Percentiles rank a stretch among this genome's conserved stretches.
phyloP scores from a whole-genome alignment of 1,140 invertebrate species.

The Muscidifurax raptorellus region DNA sequence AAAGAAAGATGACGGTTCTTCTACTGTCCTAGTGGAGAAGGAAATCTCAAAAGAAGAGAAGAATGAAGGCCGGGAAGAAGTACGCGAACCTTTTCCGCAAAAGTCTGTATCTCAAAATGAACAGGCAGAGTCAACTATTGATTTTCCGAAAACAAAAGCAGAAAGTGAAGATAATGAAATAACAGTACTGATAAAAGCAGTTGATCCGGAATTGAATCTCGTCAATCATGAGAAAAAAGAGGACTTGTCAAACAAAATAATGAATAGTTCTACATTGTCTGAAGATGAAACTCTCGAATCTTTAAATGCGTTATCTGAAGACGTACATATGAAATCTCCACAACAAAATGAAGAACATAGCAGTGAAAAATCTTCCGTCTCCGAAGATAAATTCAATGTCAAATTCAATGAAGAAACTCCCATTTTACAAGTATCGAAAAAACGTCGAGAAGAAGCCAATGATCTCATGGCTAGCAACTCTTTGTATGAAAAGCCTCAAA shows the following conservation, averaged over 20 bases:
- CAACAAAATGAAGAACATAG: slow-evolving; percentile 1
- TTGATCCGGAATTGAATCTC: neutral
- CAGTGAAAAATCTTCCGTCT: neutral
- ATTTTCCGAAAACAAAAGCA: neutral
- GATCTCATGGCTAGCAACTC: slow-evolving; percentile 19
- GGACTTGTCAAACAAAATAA: neutral
- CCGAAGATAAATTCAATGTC: slow-evolving; percentile 5
- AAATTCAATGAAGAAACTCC: slow-evolving; percentile 11
- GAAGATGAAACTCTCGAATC: neutral
- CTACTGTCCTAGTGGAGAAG: neutral
- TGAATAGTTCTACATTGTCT: neutral
- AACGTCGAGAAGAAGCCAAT: slow-evolving; percentile 41
- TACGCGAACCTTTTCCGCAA: neutral
- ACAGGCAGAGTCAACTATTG: neutral
- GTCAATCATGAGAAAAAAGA: slow-evolving; percentile 35
- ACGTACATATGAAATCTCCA: neutral
- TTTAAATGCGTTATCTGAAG: neutral
- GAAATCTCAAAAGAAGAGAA: neutral
- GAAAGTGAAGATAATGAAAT: neutral
- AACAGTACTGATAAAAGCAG: neutral
- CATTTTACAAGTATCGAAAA: slow-evolving; percentile 29
- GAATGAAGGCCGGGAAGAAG: neutral
- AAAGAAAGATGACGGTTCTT: neutral
- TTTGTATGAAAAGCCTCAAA: slow-evolving; percentile 30
- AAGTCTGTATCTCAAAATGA: neutral